Evolutionary conservation across 2,797 vertebrate species (phyloP).

Genomic region (Hoplostethus atlanticus): DNA sequence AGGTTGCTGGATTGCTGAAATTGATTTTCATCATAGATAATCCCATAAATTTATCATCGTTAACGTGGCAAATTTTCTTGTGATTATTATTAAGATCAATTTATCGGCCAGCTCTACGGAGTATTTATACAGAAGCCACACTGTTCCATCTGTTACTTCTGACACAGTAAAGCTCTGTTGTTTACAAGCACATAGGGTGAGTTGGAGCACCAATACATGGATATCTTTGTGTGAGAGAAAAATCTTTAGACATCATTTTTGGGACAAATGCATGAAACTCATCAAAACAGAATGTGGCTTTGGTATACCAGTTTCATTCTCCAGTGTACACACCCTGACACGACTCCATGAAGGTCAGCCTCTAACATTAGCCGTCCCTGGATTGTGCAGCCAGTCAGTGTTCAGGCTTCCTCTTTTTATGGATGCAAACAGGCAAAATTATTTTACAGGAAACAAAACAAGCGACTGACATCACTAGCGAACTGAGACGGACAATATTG

Average conservation of each 20-base stretch:
- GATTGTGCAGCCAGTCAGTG: neutral
- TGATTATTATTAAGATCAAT: too few relatives aligned
- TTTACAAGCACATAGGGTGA: constrained; percentile 5
- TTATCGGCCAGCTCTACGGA: neutral
- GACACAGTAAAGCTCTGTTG: neutral
- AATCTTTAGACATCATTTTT: neutral
- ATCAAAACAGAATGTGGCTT: constrained; percentile 5
- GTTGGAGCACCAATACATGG: neutral
- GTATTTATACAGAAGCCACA: neutral
- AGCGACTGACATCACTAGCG: constrained; percentile 29
- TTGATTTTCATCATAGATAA: too few relatives aligned
- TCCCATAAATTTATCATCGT: too few relatives aligned
- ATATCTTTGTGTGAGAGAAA: neutral
- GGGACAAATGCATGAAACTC: neutral
- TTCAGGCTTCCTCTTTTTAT: constrained; percentile 12
- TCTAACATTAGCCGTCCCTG: neutral
- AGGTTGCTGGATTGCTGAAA: too few relatives aligned
- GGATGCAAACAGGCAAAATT: constrained; percentile 41
- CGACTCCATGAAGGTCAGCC: constrained; percentile 4
- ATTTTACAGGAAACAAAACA: constrained; percentile 24
- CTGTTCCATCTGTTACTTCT: constrained; percentile 1
- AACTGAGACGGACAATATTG: too few relatives aligned
- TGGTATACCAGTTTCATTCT: constrained; percentile 6
- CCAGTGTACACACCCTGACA: neutral
- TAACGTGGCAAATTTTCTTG: too few relatives aligned